Evolutionary conservation across 2,888 invertebrate species (phyloP).

Genomic region (Suillia variegata): DNA sequence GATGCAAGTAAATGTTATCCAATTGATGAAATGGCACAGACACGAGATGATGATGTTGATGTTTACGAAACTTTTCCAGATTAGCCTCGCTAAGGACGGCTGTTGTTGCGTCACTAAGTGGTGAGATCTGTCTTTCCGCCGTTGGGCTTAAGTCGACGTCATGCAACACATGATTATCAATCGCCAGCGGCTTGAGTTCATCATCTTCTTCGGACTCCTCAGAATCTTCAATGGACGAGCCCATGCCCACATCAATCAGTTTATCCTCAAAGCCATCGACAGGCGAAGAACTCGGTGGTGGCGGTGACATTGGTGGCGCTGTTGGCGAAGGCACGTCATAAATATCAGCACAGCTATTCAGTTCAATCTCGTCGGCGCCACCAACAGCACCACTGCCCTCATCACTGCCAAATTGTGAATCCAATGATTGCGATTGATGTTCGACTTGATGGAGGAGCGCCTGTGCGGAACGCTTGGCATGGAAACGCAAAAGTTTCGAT

Average conservation of each 20-base stretch:
- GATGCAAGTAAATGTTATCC: slow-evolving; percentile 54
- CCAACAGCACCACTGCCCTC: slow-evolving; percentile 30
- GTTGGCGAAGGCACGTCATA: slow-evolving; percentile 32
- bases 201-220: slow-evolving; percentile 60
- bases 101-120: slow-evolving; percentile 20
- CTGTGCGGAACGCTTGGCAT: slow-evolving; percentile 51
- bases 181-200: slow-evolving; percentile 58
- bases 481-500: slow-evolving; percentile 53
- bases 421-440: slow-evolving; percentile 36
- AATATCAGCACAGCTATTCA: slow-evolving; percentile 28
- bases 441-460: slow-evolving; percentile 45
- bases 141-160: slow-evolving; percentile 40
- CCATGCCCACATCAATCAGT: slow-evolving; percentile 52
- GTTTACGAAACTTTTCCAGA: slow-evolving; percentile 52
- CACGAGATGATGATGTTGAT: slow-evolving; percentile 24
- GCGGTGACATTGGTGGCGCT: slow-evolving; percentile 40
- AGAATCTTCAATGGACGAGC: slow-evolving; percentile 51
- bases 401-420: slow-evolving; percentile 50
- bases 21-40: slow-evolving; percentile 22
- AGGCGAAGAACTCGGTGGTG: slow-evolving; percentile 32
- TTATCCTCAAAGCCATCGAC: slow-evolving; percentile 41
- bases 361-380: slow-evolving; percentile 24
- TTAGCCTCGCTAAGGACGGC: slow-evolving; percentile 53
- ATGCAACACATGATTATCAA: slow-evolving; percentile 57
- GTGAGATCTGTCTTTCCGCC: slow-evolving; percentile 26